Percentiles rank a stretch among this genome's conserved stretches.
phyloP scores from a whole-genome alignment of 2,797 vertebrate species.

The Chrysocyon brachyurus region DNA sequence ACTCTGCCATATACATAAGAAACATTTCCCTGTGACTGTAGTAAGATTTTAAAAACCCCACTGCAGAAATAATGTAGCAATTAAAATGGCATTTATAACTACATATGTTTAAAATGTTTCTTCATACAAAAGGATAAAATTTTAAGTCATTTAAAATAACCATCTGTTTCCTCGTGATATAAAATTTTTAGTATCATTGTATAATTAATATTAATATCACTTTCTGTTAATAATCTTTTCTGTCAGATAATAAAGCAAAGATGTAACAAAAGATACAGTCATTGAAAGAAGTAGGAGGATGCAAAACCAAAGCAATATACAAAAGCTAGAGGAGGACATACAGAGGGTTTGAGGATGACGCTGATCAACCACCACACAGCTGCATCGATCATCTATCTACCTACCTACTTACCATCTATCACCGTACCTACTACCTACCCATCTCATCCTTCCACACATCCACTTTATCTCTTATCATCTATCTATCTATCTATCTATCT shows the following conservation, averaged over 20 bases:
- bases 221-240: slow-evolving; percentile 82
- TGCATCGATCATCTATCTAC: background rate
- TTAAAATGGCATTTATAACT: slow-evolving; percentile 86
- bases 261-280: background rate
- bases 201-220: slow-evolving; percentile 84
- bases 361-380: rapidly evolving
- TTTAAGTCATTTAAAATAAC: slow-evolving; percentile 82
- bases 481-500: background rate
- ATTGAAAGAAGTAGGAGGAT: background rate
- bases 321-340: rapidly evolving
- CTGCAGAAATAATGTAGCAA: slow-evolving; percentile 77
- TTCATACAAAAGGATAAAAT: slow-evolving; percentile 75
- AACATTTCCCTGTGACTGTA: background rate
- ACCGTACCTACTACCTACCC: background rate
- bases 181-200: slow-evolving; percentile 84
- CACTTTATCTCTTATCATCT: background rate
- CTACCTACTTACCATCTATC: background rate
- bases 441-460: background rate
- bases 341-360: rapidly evolving
- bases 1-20: background rate
- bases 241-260: slow-evolving; percentile 76
- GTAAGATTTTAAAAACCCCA: slow-evolving; percentile 64
- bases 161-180: slow-evolving; percentile 82
- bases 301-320: background rate
- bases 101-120: slow-evolving; percentile 81